Evolutionary conservation across 1,140 invertebrate genomes (phyloP).

Genomic region (Hyposmocoma kahamanoa): DNA sequence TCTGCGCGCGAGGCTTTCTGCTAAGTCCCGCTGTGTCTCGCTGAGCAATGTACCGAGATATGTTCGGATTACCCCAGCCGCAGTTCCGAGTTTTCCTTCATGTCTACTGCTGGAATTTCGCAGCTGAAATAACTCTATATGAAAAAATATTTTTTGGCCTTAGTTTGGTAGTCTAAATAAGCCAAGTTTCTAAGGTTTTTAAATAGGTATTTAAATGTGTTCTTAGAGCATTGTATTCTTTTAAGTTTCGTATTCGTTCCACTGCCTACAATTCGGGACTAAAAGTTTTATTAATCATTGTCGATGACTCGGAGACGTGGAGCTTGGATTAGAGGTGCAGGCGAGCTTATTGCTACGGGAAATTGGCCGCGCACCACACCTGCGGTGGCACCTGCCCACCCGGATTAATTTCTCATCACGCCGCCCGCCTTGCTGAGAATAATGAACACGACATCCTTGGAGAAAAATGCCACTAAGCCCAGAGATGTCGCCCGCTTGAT

Average conservation of each 20-base stretch:
- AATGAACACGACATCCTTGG: conserved; percentile 54
- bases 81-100: conserved; percentile 39
- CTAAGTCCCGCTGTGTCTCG: conserved; percentile 65
- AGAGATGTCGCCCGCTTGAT: conserved; percentile 42
- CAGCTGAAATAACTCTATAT: conserved; percentile 54
- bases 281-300: no score
- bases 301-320: conserved; percentile 20
- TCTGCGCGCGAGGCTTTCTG: conserved; percentile 64
- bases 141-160: no score
- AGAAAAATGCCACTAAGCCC: conserved; percentile 59
- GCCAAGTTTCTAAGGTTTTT: no score
- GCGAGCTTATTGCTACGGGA: conserved; percentile 32
- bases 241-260: no score
- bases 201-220: no score
- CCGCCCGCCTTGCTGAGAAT: conserved; percentile 38
- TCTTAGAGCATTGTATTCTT: no score
- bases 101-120: conserved; percentile 54
- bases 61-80: conserved; percentile 59
- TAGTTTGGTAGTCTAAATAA: no score
- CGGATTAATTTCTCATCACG: conserved; percentile 70
- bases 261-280: no score
- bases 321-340: conserved; percentile 29
- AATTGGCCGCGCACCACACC: conserved; percentile 47
- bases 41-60: conserved; percentile 67
- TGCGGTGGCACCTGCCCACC: conserved; percentile 47